Conservation (phyloP, 2,113 vertebrate species). For the Esox niger region DNA sequence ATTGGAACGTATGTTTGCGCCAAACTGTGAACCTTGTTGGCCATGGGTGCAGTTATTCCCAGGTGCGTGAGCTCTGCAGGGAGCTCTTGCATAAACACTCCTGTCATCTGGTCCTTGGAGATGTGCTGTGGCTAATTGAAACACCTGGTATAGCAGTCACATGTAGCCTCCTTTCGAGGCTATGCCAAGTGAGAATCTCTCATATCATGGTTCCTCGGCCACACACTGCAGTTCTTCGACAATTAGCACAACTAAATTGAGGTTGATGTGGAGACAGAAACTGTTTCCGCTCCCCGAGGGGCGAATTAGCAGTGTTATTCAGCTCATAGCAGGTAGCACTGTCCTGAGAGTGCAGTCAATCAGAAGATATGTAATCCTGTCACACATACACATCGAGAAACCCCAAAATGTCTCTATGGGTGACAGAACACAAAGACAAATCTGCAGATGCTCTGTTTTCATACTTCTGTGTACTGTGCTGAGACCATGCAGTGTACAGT, state of each 20-base stretch:
- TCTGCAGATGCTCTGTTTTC: slow-evolving; percentile 22
- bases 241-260: slow-evolving; percentile 44
- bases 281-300: slow-evolving; percentile 34
- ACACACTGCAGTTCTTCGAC: slow-evolving; percentile 24
- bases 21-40: no score
- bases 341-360: slow-evolving; percentile 10
- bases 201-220: slow-evolving; percentile 28
- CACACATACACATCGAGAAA: slow-evolving; percentile 25
- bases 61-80: background rate
- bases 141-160: slow-evolving; percentile 56
- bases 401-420: slow-evolving; percentile 36
- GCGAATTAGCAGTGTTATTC: slow-evolving; percentile 36
- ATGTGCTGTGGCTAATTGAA: slow-evolving; percentile 30
- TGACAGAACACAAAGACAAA: slow-evolving; percentile 7
- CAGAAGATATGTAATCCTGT: slow-evolving; percentile 16
- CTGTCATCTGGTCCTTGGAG: slow-evolving; percentile 46
- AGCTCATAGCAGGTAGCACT: slow-evolving; percentile 27
- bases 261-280: slow-evolving; percentile 36
- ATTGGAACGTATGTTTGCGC: background rate
- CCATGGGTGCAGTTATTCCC: no score
- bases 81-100: slow-evolving; percentile 32
- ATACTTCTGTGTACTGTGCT: slow-evolving; percentile 4
- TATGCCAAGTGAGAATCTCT: slow-evolving; percentile 47
- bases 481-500: background rate
- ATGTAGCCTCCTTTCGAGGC: slow-evolving; percentile 58